Evolutionary conservation across 2,888 invertebrate species (phyloP).

Genomic region (Lasius fuliginosus): DNA sequence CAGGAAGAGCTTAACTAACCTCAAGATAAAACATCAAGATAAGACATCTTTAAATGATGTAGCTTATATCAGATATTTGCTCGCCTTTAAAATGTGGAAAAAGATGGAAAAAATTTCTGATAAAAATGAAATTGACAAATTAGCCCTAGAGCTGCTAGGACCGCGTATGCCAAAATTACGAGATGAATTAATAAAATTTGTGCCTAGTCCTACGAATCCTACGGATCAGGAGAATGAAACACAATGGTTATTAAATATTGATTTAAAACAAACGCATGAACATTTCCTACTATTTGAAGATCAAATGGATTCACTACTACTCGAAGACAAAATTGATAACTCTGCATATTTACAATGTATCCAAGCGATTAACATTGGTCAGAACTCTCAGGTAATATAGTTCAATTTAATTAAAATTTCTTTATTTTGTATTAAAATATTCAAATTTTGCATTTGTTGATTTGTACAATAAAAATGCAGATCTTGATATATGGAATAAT

Average conservation of each 20-base stretch:
- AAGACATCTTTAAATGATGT: conserved; percentile 70
- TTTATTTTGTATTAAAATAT: neutral
- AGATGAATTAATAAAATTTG: conserved; percentile 72
- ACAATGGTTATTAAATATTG: conserved; percentile 78
- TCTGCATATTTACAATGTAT: conserved; percentile 32
- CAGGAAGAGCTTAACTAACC: conserved; percentile 79
- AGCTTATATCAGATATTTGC: conserved; percentile 80
- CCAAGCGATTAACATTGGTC: conserved; percentile 16
- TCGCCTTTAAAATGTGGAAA: conserved; percentile 82
- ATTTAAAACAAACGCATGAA: conserved; percentile 75
- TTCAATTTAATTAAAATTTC: conserved; percentile 10
- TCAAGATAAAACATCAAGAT: conserved; percentile 47
- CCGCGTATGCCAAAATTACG: conserved; percentile 73
- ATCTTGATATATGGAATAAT: conserved; percentile 17
- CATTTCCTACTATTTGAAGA: conserved; percentile 77
- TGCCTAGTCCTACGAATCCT: conserved; percentile 71
- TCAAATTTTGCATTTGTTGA: neutral
- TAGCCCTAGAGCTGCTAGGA: conserved; percentile 79
- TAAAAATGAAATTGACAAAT: conserved; percentile 76
- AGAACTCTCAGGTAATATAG: conserved; percentile 58
- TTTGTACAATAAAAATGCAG: neutral
- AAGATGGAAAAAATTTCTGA: conserved; percentile 73
- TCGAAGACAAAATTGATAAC: conserved; percentile 57
- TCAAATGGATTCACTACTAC: conserved; percentile 36
- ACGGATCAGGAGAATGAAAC: conserved; percentile 73